These are phyloP conservation scores for Chromobotia macracanthus DNA, from an alignment of 2,797 vertebrate species.

Conservation along the genomic window DNA sequence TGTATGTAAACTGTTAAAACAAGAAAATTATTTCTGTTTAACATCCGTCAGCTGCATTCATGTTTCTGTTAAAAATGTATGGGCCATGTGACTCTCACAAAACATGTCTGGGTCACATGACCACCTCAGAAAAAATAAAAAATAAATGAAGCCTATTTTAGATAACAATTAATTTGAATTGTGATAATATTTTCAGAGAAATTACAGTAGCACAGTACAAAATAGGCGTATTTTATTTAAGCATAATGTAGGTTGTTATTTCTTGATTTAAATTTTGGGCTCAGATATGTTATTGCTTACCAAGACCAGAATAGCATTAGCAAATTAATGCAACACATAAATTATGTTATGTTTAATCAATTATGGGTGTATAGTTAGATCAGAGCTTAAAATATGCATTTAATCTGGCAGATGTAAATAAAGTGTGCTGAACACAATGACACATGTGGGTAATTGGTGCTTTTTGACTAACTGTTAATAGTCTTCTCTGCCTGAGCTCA, in stretches of 20 bases:
- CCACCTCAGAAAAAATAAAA: too few relatives aligned
- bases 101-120: too few relatives aligned
- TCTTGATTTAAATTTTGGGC: too few relatives aligned
- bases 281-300: too few relatives aligned
- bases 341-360: not conserved
- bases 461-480: conserved; percentile 3
- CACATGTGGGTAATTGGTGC: not conserved
- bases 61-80: not conserved
- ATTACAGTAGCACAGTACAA: too few relatives aligned
- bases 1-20: not conserved
- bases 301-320: too few relatives aligned
- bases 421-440: not conserved
- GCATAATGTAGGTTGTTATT: too few relatives aligned
- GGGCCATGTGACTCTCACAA: too few relatives aligned
- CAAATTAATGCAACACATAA: too few relatives aligned
- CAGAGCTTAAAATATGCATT: not conserved
- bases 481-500: conserved; percentile 15
- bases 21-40: not conserved
- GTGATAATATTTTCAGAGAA: not conserved
- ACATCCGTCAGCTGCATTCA: not conserved
- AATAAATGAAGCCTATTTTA: too few relatives aligned
- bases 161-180: not conserved
- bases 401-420: not conserved
- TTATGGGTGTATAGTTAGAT: not conserved
- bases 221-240: too few relatives aligned